Base-by-base conservation (phyloP, 2,888 invertebrate genomes). In the Melipona beecheii region DNA sequence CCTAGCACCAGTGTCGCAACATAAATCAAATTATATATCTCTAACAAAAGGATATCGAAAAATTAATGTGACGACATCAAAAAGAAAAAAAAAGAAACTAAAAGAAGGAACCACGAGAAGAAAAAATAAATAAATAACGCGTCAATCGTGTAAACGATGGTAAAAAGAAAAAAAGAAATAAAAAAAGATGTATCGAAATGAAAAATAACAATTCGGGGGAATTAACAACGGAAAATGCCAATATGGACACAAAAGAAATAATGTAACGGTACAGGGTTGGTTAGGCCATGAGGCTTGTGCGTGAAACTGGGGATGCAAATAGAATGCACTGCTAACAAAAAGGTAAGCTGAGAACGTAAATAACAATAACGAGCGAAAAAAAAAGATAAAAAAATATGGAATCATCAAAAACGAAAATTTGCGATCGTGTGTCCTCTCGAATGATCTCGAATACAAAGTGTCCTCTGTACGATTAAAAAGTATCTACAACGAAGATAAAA, bases 261-360 rank as follows among this genome's bases (percentile, higher is more conserved):
- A 43, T n/a, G 24, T 70, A 68, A 78, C 52, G 60, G 71, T 80
- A 72, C 68, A 86, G 64, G 81, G 84, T 76, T 84, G 80, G 85
- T 50, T 85, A 91, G 92, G 92, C 92, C 92, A 93, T 92, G 93
- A 93, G 93, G 91, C 91, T 43, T 92, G 91, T 92, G 88, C 90
- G 91, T 87, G 81, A 81, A 87, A 84, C 80, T 74, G 84, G 83
- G 84, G 84, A 79, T 83, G 69, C 66, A 65, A 81, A 80, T 69
- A 72, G 78, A 72, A 78, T 80, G 78, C 70, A 60, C 82, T 76
- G 80, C 77, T 62, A 71, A 64, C 64, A 43, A 43, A 80, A 68
- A 81, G 50, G 56, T 54, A 80, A 84, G 78, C 56, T 58, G 75
- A 81, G 54, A 74, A 78, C 64, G 77, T 54, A 87, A 87, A 58